Conservation (phyloP, 1,140 invertebrate species). For the Brachionus sp. region DNA sequence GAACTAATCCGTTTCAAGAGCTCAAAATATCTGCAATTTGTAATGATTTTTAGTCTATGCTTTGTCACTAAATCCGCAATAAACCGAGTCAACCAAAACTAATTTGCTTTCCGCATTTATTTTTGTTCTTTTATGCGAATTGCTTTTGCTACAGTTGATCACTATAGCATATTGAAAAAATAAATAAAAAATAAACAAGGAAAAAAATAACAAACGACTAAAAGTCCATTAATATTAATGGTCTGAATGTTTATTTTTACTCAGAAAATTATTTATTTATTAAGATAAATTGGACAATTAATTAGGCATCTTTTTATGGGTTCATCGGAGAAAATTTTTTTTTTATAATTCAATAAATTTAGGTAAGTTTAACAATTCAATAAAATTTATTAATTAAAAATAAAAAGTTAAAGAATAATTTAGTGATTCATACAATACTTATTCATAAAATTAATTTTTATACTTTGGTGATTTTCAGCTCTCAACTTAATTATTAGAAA, state of each 20-base stretch:
- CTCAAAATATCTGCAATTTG: conserved; percentile 1
- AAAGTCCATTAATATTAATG: not conserved
- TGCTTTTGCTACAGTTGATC: not conserved
- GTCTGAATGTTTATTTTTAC: not conserved
- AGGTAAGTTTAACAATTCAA: no score
- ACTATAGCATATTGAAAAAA: not conserved
- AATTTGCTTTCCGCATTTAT: not conserved
- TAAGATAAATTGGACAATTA: not conserved
- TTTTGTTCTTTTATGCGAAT: not conserved
- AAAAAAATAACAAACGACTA: not conserved
- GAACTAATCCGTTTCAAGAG: not conserved
- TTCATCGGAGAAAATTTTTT: no score
- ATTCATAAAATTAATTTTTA: no score
- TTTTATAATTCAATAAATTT: no score
- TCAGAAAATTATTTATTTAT: not conserved
- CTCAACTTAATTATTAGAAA: not conserved
- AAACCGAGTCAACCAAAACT: conserved; percentile 32
- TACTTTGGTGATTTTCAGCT: not conserved
- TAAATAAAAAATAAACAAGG: not conserved
- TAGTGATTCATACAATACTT: no score
- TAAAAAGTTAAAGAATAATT: no score
- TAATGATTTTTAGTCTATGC: not conserved
- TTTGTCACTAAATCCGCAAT: conserved; percentile 15
- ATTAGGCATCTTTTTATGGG: no score
- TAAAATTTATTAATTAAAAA: no score